Conservation (phyloP, 2,888 invertebrate genomes). For the Diaperis boleti region DNA sequence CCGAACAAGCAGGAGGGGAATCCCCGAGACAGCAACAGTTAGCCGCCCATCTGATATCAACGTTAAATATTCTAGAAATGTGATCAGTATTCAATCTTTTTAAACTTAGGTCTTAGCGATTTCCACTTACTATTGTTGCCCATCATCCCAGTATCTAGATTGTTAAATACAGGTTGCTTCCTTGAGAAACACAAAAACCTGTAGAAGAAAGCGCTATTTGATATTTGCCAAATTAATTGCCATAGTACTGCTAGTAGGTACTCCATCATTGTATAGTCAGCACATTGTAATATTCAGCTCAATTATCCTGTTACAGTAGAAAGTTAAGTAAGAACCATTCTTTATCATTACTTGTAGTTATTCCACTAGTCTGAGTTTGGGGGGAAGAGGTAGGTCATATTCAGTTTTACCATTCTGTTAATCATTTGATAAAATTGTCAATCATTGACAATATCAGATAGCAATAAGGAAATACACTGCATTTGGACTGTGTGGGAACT, state of each 20-base stretch:
- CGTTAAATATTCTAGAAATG: conserved; percentile 24
- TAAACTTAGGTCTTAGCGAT: conserved; percentile 37
- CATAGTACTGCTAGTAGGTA: conserved; percentile 11
- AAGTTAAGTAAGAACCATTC: not conserved
- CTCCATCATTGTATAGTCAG: conserved; percentile 29
- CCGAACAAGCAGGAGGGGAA: conserved; percentile 48
- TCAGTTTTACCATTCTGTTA: not conserved
- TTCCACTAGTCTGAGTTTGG: no score
- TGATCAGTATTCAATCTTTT: conserved; percentile 37
- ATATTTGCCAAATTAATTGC: conserved; percentile 40
- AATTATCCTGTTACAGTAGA: conserved; percentile 18
- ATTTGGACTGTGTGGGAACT: conserved; percentile 21
- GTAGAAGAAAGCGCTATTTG: conserved; percentile 1
- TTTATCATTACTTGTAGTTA: no score
- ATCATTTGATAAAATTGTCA: not conserved
- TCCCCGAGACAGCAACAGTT: conserved; percentile 35
- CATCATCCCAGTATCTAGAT: conserved; percentile 31
- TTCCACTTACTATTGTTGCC: conserved; percentile 32
- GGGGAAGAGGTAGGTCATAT: no score
- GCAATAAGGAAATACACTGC: conserved; percentile 18
- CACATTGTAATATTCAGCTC: conserved; percentile 40
- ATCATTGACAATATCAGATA: conserved; percentile 16
- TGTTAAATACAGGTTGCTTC: not conserved
- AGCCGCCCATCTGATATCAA: conserved; percentile 25
- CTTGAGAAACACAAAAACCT: not conserved